Conservation (phyloP, 2,797 vertebrate genomes). For the Spinibarbus caldwelli region DNA sequence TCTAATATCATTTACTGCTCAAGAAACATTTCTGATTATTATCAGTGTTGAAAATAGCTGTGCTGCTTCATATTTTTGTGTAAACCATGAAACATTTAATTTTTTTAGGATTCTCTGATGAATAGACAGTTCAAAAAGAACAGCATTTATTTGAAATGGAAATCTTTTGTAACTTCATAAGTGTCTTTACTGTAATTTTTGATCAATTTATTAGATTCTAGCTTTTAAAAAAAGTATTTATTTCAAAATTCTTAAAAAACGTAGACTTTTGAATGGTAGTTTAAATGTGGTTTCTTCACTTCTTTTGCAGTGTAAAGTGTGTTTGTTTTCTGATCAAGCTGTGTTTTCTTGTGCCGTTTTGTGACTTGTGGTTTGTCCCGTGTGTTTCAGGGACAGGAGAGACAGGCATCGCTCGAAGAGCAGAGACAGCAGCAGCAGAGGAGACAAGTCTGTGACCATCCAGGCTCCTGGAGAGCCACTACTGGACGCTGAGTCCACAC, state of each 20-base stretch:
- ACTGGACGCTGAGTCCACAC: conserved; percentile 87
- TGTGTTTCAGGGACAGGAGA: conserved; percentile 82
- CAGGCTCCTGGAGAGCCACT: conserved; percentile 89
- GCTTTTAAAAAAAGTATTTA: no score
- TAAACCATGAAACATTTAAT: no score
- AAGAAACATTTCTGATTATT: background rate
- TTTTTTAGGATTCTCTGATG: no score
- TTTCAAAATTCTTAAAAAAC: no score
- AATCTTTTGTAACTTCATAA: background rate
- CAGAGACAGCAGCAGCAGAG: conserved; percentile 82
- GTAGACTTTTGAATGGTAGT: background rate
- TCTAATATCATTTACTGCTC: background rate
- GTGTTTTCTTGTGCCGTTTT: background rate
- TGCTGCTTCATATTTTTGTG: background rate
- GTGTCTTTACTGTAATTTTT: background rate
- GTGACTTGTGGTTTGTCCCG: no score
- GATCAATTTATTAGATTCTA: background rate
- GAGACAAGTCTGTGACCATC: conserved; percentile 91
- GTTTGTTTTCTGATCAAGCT: background rate
- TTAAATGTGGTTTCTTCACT: no score
- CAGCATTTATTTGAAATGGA: background rate
- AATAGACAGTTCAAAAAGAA: no score
- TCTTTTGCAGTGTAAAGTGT: background rate
- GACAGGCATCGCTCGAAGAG: conserved; percentile 90
- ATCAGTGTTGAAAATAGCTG: background rate